These are phyloP conservation scores for Paramacrobiotus metropolitanus DNA, from an alignment of 1,140 invertebrate species.

Conservation along the genomic window DNA sequence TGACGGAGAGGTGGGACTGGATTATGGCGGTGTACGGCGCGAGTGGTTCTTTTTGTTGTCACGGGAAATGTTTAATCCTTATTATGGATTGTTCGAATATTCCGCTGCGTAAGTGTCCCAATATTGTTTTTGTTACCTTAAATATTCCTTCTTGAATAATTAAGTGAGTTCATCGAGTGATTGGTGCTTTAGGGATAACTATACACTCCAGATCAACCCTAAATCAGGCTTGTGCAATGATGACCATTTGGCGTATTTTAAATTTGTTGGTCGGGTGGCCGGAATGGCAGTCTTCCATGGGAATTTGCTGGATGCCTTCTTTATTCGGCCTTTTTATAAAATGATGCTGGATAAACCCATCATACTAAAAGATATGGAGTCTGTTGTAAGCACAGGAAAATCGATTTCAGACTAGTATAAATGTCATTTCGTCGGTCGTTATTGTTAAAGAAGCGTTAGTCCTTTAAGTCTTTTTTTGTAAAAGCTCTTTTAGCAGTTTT, in stretches of 20 bases:
- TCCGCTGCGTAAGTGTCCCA: slow-evolving; percentile 58
- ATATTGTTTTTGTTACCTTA: too few relatives aligned
- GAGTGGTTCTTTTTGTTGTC: slow-evolving; percentile 98
- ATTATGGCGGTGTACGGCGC: slow-evolving; percentile 84
- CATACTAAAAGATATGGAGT: slow-evolving; percentile 86
- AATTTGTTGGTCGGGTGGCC: slow-evolving; percentile 88
- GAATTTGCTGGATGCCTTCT: slow-evolving; percentile 87
- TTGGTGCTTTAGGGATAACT: slow-evolving; percentile 55
- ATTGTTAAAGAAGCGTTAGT: too few relatives aligned
- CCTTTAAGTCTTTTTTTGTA: too few relatives aligned
- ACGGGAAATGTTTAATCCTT: slow-evolving; percentile 99
- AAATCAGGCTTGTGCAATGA: slow-evolving; percentile 88
- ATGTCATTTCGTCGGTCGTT: too few relatives aligned
- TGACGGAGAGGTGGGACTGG: slow-evolving; percentile 81
- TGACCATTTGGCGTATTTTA: slow-evolving; percentile 90
- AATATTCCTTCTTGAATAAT: too few relatives aligned
- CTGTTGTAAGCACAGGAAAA: slow-evolving; percentile 44
- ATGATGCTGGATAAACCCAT: slow-evolving; percentile 94
- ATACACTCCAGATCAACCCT: slow-evolving; percentile 97
- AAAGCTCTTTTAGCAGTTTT: too few relatives aligned
- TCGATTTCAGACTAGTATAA: too few relatives aligned
- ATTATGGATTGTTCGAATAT: slow-evolving; percentile 96
- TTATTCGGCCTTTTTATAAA: slow-evolving; percentile 97
- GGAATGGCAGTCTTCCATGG: slow-evolving; percentile 98
- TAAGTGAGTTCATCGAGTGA: neutral